Evolutionary conservation across 2,113 vertebrate genomes (phyloP).

Genomic region (Bostrychus sinensis): DNA sequence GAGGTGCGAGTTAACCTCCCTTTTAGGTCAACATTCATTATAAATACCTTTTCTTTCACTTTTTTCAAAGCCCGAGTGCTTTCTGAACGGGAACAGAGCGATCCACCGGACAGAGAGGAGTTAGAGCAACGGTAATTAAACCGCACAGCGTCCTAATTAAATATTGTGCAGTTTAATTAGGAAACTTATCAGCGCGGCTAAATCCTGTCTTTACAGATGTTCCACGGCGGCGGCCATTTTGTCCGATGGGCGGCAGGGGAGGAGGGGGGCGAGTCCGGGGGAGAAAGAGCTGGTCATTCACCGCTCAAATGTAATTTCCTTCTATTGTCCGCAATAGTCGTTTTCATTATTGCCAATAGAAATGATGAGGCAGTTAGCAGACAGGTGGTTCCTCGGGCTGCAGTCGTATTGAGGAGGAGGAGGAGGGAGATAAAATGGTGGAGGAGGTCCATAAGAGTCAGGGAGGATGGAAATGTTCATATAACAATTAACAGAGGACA

Average conservation of each 20-base stretch:
- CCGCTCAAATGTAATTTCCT: conserved; percentile 69
- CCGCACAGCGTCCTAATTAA: conserved; percentile 72
- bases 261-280: too few species aligned
- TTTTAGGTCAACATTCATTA: conserved; percentile 51
- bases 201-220: conserved; percentile 73
- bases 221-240: conserved; percentile 42
- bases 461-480: conserved; percentile 3
- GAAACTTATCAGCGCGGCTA: conserved; percentile 72
- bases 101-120: background rate
- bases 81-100: conserved; percentile 6
- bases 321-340: conserved; percentile 60
- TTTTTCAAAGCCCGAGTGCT: conserved; percentile 23
- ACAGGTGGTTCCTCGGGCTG: conserved; percentile 52
- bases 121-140: conserved; percentile 66
- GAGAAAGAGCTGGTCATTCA: conserved; percentile 47
- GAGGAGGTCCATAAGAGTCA: conserved; percentile 9
- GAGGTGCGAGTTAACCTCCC: background rate
- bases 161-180: conserved; percentile 79
- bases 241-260: too few species aligned
- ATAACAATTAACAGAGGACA: background rate
- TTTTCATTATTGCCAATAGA: conserved; percentile 67
- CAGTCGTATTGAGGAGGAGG: conserved; percentile 10
- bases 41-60: conserved; percentile 50
- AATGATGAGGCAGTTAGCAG: conserved; percentile 61
- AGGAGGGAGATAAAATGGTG: background rate